Evolutionary conservation across 2,888 invertebrate genomes (phyloP).

Genomic region (Gymnoscelis rufifasciata): DNA sequence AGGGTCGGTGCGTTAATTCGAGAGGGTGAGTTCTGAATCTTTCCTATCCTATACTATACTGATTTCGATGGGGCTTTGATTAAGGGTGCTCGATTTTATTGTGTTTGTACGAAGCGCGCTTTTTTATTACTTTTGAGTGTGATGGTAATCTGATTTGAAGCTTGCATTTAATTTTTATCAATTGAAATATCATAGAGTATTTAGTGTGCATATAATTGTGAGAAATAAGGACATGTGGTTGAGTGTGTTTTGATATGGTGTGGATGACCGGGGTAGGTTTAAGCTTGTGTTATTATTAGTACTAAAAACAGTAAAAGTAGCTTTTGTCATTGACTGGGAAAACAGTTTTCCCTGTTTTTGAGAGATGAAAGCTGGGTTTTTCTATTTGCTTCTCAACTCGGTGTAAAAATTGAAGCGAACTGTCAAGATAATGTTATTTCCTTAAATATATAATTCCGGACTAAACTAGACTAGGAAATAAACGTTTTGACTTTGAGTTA

Average conservation of each 20-base stretch:
- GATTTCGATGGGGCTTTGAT: conserved; percentile 20
- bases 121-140: conserved; percentile 9
- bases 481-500: too few relatives aligned
- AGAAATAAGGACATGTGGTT: conserved; percentile 3
- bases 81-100: conserved; percentile 18
- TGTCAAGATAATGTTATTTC: too few relatives aligned
- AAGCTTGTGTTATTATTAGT: neutral
- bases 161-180: neutral
- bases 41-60: conserved; percentile 19
- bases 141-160: conserved; percentile 7
- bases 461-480: too few relatives aligned
- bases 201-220: neutral
- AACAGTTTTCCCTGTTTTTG: too few relatives aligned
- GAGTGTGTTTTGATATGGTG: neutral
- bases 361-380: too few relatives aligned
- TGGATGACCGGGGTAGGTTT: neutral
- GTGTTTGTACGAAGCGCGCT: conserved; percentile 11
- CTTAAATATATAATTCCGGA: too few relatives aligned
- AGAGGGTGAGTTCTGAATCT: conserved; percentile 27
- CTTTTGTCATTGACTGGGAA: too few relatives aligned
- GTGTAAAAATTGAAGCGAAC: too few relatives aligned
- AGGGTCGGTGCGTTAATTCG: conserved; percentile 15
- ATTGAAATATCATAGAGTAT: conserved; percentile 3
- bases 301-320: too few relatives aligned
- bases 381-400: too few relatives aligned